These are phyloP conservation scores for Drosophila grimshawi DNA, from an alignment of 1,140 invertebrate genomes.

Conservation along the genomic window DNA sequence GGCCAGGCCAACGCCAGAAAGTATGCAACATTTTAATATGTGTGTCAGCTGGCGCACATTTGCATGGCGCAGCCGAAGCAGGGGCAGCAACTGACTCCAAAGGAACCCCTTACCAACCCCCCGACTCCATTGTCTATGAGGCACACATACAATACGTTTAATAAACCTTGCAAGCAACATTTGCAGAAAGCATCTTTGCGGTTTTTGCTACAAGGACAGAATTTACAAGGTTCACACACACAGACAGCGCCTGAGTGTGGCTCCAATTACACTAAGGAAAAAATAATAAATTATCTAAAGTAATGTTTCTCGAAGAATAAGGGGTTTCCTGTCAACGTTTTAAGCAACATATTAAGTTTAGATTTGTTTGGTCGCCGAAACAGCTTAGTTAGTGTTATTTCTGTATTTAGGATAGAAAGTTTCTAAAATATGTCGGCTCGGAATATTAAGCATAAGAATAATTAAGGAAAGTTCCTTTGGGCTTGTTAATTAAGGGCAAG, in stretches of 20 bases:
- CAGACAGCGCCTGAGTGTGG: not conserved
- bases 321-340: no score
- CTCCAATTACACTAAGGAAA: not conserved
- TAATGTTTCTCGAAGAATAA: no score
- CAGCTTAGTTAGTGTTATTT: no score
- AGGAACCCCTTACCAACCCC: not conserved
- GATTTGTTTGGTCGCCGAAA: no score
- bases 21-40: conserved; percentile 81
- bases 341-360: no score
- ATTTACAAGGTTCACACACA: conserved; percentile 41
- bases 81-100: no score
- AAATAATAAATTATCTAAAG: not conserved
- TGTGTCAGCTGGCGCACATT: conserved; percentile 57
- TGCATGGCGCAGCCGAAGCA: conserved; percentile 8
- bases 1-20: conserved; percentile 42
- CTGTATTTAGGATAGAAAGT: no score
- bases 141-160: conserved; percentile 42
- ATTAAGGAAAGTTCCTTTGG: no score
- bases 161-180: conserved; percentile 60
- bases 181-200: conserved; percentile 64
- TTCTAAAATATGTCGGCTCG: no score
- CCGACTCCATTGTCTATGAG: conserved; percentile 45
- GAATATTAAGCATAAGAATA: no score
- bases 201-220: conserved; percentile 51
- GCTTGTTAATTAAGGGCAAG: no score